Conservation (phyloP, 2,797 vertebrate genomes). For the Mormyrus proboscirostris region DNA sequence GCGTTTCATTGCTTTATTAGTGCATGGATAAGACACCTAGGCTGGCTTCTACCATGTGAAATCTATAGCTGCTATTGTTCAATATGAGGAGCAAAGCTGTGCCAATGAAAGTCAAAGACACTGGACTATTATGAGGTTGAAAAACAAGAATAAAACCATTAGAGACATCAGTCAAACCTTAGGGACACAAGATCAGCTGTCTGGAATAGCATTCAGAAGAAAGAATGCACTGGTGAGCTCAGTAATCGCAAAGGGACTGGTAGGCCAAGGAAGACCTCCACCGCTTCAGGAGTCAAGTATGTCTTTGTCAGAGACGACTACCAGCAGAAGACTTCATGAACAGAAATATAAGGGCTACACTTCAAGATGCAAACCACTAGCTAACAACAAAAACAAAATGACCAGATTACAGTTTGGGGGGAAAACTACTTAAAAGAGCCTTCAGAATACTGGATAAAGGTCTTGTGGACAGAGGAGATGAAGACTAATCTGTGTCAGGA, state of each 20-base stretch:
- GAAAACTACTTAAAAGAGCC: background rate
- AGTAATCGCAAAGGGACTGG: background rate
- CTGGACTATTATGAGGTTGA: background rate
- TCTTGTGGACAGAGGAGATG: no score
- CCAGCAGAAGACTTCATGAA: background rate
- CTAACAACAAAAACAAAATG: background rate
- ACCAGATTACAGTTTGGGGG: background rate
- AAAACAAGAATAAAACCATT: background rate
- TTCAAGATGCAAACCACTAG: background rate
- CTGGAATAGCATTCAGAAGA: background rate
- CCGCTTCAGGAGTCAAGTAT: background rate
- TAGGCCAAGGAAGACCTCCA: background rate
- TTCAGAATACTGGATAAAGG: background rate
- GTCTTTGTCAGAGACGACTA: background rate
- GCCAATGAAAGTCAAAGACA: background rate
- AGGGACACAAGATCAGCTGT: background rate
- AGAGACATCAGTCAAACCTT: background rate
- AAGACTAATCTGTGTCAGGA: background rate
- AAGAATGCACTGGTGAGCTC: background rate
- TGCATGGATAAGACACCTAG: background rate
- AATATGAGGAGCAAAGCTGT: background rate
- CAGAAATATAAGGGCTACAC: background rate
- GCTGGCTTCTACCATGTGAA: background rate
- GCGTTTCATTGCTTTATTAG: background rate
- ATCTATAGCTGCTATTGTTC: background rate